phyloP scores from a whole-genome alignment of 2,797 vertebrate genomes.

The Anguilla megastoma region DNA sequence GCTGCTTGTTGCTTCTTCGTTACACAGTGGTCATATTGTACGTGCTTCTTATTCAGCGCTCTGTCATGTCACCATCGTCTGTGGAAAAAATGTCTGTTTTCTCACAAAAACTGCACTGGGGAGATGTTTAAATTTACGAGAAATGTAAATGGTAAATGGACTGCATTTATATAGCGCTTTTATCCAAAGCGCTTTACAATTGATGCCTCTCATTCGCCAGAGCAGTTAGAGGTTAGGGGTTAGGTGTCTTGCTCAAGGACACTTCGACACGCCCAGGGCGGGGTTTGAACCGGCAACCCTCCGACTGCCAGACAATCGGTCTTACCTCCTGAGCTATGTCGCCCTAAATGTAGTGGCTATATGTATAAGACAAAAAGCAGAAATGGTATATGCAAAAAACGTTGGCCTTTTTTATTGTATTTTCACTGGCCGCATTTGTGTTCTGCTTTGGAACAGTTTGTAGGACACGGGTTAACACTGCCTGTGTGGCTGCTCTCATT shows the following conservation, averaged over 20 bases:
- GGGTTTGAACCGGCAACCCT: no score
- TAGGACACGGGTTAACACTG: not conserved
- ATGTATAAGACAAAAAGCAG: not conserved
- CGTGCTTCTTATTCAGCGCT: not conserved
- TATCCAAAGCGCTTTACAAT: no score
- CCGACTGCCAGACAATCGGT: no score
- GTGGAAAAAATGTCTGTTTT: not conserved
- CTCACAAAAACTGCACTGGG: not conserved
- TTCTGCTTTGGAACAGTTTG: not conserved
- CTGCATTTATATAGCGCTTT: no score
- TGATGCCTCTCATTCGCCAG: no score
- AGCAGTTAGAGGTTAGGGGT: no score
- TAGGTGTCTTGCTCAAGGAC: no score
- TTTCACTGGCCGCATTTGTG: not conserved
- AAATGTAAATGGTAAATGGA: no score
- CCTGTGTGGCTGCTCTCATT: not conserved
- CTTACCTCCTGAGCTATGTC: no score
- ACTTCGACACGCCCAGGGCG: no score
- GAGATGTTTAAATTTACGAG: not conserved
- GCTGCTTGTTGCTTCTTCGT: not conserved
- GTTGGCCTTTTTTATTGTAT: not conserved
- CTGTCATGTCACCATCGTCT: not conserved
- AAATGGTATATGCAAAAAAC: not conserved
- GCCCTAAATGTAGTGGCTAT: not conserved
- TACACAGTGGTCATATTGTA: not conserved